A percentile compares a stretch with the other conserved stretches of the same genome.
These are phyloP conservation scores for Pegoplata infirma DNA, from an alignment of 2,888 invertebrate genomes.

Conservation along the genomic window DNA sequence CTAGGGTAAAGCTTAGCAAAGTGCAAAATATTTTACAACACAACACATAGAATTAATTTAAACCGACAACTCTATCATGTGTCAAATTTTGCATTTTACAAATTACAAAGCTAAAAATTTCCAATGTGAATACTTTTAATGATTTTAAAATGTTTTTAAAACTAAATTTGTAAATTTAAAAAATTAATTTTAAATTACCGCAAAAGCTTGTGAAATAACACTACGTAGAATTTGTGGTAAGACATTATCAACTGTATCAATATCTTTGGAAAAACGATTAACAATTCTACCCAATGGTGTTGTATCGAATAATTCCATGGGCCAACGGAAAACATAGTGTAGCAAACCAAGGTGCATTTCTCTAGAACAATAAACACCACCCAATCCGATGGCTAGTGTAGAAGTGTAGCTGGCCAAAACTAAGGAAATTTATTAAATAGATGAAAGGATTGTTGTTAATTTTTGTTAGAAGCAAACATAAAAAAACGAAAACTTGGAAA, in stretches of 20 bases:
- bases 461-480: background rate
- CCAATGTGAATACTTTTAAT: too few species aligned
- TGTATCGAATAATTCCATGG: constrained; percentile 87
- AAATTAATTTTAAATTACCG: constrained; percentile 74
- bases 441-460: background rate
- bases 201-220: constrained; percentile 75
- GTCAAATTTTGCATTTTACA: too few species aligned
- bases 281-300: constrained; percentile 88
- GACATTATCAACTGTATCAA: constrained; percentile 80
- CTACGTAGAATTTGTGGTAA: constrained; percentile 78
- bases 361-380: constrained; percentile 80
- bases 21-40: too few species aligned
- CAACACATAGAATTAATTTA: too few species aligned
- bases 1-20: too few species aligned
- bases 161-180: background rate
- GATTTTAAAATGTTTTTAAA: too few species aligned
- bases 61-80: too few species aligned
- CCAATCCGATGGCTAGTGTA: constrained; percentile 76
- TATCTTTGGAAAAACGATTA: constrained; percentile 82
- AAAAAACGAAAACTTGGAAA: too few species aligned
- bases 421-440: constrained; percentile 61
- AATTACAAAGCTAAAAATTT: too few species aligned
- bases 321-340: constrained; percentile 82
- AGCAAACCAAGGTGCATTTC: constrained; percentile 81
- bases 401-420: constrained; percentile 73